Base-by-base conservation (phyloP, 2,888 invertebrate species). In the Heliconius cydno region DNA sequence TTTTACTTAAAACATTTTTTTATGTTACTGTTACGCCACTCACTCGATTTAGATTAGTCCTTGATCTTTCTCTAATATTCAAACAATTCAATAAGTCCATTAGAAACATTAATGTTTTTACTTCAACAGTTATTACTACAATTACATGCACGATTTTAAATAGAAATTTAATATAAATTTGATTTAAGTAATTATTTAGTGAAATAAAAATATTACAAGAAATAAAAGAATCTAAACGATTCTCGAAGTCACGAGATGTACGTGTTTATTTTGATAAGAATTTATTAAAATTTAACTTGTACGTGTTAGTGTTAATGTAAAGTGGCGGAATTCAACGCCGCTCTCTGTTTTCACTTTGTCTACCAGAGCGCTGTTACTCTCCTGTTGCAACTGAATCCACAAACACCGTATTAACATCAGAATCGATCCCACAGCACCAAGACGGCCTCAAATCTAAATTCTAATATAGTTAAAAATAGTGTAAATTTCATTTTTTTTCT, bases 91-190 rank as follows among this genome's bases (percentile, higher is more conserved):
- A 71, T 71, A 52, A 52, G 30, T 52, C 71, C 7, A 71, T 19
- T 71, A 52, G 19, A 71, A 25, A 52, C 12, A 15, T 28, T 22
- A 57, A 72, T 30, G 22, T n/a, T 30, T 57, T 57, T 34, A 72
- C 57, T 57, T 52, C 34, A 13, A 72, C 22, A 57, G 30, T 57
- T 72, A 34, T 73, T 34, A 73, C 19, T 57, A 72, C 72, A 72
- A 13, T 57, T 72, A 57, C 13, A 57, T 1, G 52, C 72, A 72
- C 72, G 72, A 72, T 28, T 57, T 34, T 30, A 71, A 57, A 57
- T 57, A n/a, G 34, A 57, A 57, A 30, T 34, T 12, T 34, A 73
- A 73, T 72, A 57, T 57, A 57, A 57, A 57, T 73, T 73, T 57
- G 13, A 15, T n/a, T 22, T 5, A 34, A 60, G n/a, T 34, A 60